A percentile compares a stretch with the other conserved stretches of the same genome.
Evolutionary conservation across 2,888 invertebrate species (phyloP).

Genomic region (Lithophane semibrunnea): DNA sequence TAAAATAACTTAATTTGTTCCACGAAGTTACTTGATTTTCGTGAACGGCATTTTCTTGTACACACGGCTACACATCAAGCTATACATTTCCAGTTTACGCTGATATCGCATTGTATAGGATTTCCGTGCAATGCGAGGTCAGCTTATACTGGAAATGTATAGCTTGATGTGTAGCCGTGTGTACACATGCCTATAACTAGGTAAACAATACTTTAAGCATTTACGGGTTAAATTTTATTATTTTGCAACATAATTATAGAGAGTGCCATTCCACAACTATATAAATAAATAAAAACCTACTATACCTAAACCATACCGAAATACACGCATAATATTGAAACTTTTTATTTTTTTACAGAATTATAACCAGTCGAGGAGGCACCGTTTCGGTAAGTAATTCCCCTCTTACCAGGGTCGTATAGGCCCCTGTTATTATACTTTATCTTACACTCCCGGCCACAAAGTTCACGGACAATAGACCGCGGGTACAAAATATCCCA

Average conservation of each 20-base stretch:
- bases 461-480: conserved; percentile 68
- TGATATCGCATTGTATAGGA: too few relatives aligned
- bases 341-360: conserved; percentile 56
- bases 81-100: too few relatives aligned
- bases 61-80: too few relatives aligned
- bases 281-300: conserved; percentile 14
- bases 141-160: too few relatives aligned
- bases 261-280: not conserved
- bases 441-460: conserved; percentile 65
- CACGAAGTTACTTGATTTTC: conserved; percentile 25
- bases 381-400: conserved; percentile 67
- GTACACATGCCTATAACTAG: not conserved
- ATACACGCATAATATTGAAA: conserved; percentile 19
- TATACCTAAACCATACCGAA: conserved; percentile 1
- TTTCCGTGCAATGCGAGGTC: too few relatives aligned
- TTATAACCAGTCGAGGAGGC: conserved; percentile 60
- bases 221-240: not conserved
- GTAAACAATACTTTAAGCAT: not conserved
- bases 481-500: conserved; percentile 61
- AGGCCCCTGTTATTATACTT: conserved; percentile 64
- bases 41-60: conserved; percentile 8
- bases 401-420: conserved; percentile 64
- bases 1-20: conserved; percentile 37
- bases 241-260: not conserved
- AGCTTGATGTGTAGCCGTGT: too few relatives aligned